Evolutionary conservation across 2,113 vertebrate species (phyloP), one percentile per base, ranked within the genome.

Genomic region (Promerops cafer): DNA sequence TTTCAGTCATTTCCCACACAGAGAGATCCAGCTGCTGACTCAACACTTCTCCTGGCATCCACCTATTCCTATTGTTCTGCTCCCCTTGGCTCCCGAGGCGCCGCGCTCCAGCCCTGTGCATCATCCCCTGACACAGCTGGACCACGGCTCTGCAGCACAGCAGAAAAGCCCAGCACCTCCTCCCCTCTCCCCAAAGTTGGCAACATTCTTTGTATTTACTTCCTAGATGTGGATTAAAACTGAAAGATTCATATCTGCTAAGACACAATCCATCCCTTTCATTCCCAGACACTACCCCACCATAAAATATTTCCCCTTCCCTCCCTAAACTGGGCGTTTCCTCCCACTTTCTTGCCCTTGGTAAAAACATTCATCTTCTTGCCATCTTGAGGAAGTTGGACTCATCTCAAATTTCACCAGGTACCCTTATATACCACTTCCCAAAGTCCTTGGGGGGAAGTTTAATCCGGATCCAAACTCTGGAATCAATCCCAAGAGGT

Each of bases 211-310:
- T 95, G 49, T 94, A 90, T 94, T 93, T 89, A 90, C 91, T 97
- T 97, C 95, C 96, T 97, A 96, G 69, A 94, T 75, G 90, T 93
- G 96, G 72, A 96, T 97, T 96, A 94, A 94, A 94, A 93, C 76
- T 20, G 74, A 91, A 79, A 96, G 92, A 95, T 96, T 81, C 85
- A 8, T 95, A 97, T 96, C 94, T 95, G 61, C 88, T 1, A 8
- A 94, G 90, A 96, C 90, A 94, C 92, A 96, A 96, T 94, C 89
- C 93, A 92, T 96, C 94, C 76, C 94, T 96, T 97, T 96, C 94
- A 96, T 96, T 96, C 96, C 90, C 93, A 96, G 90, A 93, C 96
- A 89, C 92, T 96, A 96, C 93, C 77, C 96, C 94, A 94, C 90
- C 93, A 87, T 92, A 90, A 97, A 95, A 81, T 95, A 93, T 96